Evolutionary conservation across 2,113 vertebrate species (phyloP), one percentile per base, ranked within the genome.

Genomic region (Holacanthus passer): DNA sequence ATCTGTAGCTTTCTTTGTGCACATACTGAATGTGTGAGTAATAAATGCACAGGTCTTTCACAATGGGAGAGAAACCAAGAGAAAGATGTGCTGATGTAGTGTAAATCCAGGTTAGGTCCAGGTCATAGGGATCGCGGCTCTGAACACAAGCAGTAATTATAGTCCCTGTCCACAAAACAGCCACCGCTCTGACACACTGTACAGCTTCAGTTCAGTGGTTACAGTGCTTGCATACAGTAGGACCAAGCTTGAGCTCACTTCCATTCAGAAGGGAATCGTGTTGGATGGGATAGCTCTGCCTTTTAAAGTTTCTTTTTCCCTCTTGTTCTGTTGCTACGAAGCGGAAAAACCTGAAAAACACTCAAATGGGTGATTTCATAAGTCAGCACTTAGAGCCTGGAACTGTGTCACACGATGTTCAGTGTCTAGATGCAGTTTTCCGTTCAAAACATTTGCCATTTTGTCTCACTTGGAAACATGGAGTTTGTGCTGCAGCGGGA

Each of bases 111-210:
- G 50, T 92, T 88, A 87, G 53, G 3, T 90, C n/a, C 73, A 69
- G 92, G 92, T 90, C 89, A 89, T 24, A 24, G n/a, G 19, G 65
- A 89, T 85, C 73, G 66, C 22, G 3, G 65, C 43, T 84, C 62
- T 55, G 63, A 66, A 79, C 89, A 81, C 56, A 41, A 68, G 75
- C 63, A 24, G 75, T 90, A 93, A 94, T 94, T 92, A 93, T 53
- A 91, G 87, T 76, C 17, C 69, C 58, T 77, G 41, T 84, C 83
- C 79, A 82, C 77, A 82, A 77, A 73, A 82, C 85, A 86, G 81
- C 55, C 63, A 52, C 73, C 64, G 27, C 84, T 85, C 70, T 78
- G 76, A 86, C 88, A 89, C 77, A 88, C 86, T 89, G 86, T 88
- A 81, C 84, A 71, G 78, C 80, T 88, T 47, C 63, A 52, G 77